Evolutionary conservation across 2,797 vertebrate species (phyloP).

Genomic region (Meriones psammophilus): DNA sequence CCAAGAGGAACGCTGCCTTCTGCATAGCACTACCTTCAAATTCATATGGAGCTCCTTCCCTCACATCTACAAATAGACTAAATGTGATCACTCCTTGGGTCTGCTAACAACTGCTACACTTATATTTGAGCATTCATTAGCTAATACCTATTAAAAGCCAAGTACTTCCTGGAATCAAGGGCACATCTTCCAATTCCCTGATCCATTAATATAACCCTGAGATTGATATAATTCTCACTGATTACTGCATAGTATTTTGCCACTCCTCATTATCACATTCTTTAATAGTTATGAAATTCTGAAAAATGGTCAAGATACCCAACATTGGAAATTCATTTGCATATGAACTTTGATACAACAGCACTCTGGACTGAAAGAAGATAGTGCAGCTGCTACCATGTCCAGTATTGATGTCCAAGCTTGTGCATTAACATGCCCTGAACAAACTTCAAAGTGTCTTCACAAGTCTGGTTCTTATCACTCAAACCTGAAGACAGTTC

Average conservation of each 20-base stretch:
- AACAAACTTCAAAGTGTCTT: constrained; percentile 27
- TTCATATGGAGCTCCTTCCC: neutral
- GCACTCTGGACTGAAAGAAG: neutral
- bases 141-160: constrained; percentile 27
- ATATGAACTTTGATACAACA: neutral
- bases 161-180: neutral
- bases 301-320: neutral
- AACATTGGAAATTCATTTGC: constrained; percentile 2
- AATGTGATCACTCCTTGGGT: neutral
- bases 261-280: neutral
- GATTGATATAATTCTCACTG: constrained; percentile 28
- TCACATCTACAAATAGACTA: neutral
- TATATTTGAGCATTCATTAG: neutral
- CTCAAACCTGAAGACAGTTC: neutral
- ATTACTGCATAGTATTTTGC: neutral
- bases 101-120: neutral
- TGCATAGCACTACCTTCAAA: neutral
- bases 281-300: constrained; percentile 25
- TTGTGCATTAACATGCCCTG: neutral
- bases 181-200: neutral
- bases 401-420: constrained; percentile 14
- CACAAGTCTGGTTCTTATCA: neutral
- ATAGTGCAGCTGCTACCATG: neutral
- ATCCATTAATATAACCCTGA: neutral
- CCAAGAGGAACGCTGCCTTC: neutral